Base-by-base conservation (phyloP, 2,113 vertebrate species). In the Hippocampus barbouri region DNA sequence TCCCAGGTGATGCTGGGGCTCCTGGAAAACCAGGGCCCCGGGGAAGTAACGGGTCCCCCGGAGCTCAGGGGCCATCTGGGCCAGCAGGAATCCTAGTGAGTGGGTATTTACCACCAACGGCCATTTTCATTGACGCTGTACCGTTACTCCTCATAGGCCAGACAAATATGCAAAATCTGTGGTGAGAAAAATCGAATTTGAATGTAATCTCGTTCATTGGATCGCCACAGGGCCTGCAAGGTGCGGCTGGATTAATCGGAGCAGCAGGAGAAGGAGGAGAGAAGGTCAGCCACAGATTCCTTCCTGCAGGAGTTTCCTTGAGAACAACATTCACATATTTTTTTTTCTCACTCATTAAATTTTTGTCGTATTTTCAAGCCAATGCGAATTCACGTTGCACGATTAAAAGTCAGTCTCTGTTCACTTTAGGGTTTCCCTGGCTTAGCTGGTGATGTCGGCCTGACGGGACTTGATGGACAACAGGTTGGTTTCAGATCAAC, bases 51-150 rank as follows among this genome's bases (percentile, higher is more conserved):
- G 95, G 95, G 0, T 4, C 76, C 15, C 73, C 75, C 25, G 94
- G 95, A 73, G 54, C 51, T 4, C 62, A 82, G 3, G 94, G 95
- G 4, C 79, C 71, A 74, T 69, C 72, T 34, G 95, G 94, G 4
- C 86, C 77, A 0, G 8, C 83, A 74, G 95, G 95, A 83, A 93
- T 91, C 79, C 87, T 79, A 85, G 95, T 96, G 92, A 94, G 94
- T 93, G 80, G 73, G 82, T 86, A 83, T 80, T 73, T 72, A 75
- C 63, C 40, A 53, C 74, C 20, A 7, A 62, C 62, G 69, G 74
- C 51, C 80, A 66, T 57, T 70, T 65, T 47, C 30, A 59, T 45
- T 10, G 3, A n/a, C 15, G n/a, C 38, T 41, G 5, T 41, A 10
- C 23, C 15, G 9, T 38, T 16, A 27, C 14, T 62, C 16, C 16